Evolutionary conservation across 2,797 vertebrate species (phyloP), one percentile per base, ranked within the genome.

Genomic region (Sitta carolinensis): DNA sequence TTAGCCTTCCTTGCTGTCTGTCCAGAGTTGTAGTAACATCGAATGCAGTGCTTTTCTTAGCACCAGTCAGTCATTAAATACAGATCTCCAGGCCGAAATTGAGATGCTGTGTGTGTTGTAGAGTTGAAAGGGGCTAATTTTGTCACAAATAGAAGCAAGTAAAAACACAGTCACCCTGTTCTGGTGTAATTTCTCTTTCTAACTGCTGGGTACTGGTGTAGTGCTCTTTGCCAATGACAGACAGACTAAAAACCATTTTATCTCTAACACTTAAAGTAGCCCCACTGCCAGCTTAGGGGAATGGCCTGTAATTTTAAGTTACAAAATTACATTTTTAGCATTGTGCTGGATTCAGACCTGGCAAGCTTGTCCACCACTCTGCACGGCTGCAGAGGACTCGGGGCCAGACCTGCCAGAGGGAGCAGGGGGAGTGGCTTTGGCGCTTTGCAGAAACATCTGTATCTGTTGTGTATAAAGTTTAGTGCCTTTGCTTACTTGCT

Each of bases 131-230:
- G 76, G 38, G 50, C 23, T 80, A 25, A 70, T 94, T 87, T 75
- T 50, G 70, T 82, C 75, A 85, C 48, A 89, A 97, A 96, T 79
- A 96, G 94, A 94, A 92, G 36, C 59, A 48, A 94, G 45, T 69
- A 11, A 84, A 82, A 91, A 84, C 43, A 16, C 62, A 90, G 57
- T 64, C 57, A 25, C 36, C 34, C 61, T 83, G 54, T 51, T 40
- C 7, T 12, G 13, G 34, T 75, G 58, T 78, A 47, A 83, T 91
- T 94, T 61, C 48, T 95, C n/a, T 64, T 83, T 38, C 64, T 92
- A 87, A 96, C 38, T 88, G n/a, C 76, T 69, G 18, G 45, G 52
- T 88, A 68, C 55, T 66, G 10, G 34, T 78, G 45, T 11, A 21
- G 50, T 50, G 58, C 55, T 92, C 45, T 87, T 80, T 87, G 69